Evolutionary conservation across 2,888 invertebrate species (phyloP).

Genomic region (Caenorhabditis sp.): DNA sequence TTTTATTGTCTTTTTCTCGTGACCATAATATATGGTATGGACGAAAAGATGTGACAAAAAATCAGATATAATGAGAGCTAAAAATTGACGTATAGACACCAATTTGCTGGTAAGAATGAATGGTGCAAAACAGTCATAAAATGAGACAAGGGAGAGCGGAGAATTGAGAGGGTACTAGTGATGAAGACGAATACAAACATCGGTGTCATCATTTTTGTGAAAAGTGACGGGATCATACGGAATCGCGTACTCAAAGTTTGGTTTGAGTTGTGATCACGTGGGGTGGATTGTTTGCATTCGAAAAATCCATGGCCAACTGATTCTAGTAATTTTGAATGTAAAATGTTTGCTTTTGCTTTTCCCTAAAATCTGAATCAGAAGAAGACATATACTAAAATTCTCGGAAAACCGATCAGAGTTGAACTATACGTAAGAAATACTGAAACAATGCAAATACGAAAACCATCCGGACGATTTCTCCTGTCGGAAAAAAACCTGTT

Average conservation of each 20-base stretch:
- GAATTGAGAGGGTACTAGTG: not conserved
- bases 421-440: too few species aligned
- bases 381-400: too few species aligned
- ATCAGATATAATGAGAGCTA: not conserved
- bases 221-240: not conserved
- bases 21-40: not conserved
- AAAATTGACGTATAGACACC: too few species aligned
- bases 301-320: too few species aligned
- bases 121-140: not conserved
- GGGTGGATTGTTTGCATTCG: too few species aligned
- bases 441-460: too few species aligned
- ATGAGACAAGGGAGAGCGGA: not conserved
- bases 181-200: not conserved
- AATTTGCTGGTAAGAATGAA: not conserved
- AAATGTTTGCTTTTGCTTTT: too few species aligned
- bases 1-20: not conserved
- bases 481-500: too few species aligned
- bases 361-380: too few species aligned
- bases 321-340: too few species aligned
- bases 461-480: too few species aligned
- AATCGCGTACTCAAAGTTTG: not conserved
- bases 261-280: not conserved
- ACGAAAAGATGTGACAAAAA: not conserved
- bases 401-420: too few species aligned
- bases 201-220: not conserved